Percentiles rank a stretch among this genome's conserved stretches.
Evolutionary conservation across 23 tunicate genomes (phyloP).

Genomic region (Ciona savignyi): DNA sequence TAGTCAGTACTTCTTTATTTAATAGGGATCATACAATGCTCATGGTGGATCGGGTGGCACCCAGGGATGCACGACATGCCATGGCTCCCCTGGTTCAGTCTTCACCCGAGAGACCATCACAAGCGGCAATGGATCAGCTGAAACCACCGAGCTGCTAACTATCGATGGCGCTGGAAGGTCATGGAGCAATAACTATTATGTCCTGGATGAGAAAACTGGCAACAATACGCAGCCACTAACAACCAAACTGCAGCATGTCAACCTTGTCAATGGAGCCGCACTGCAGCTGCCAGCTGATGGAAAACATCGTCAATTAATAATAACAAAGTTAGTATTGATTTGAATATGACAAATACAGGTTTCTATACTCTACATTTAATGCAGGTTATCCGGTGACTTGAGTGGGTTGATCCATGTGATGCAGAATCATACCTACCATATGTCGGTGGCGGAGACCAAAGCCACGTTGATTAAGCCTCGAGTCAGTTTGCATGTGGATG

Average conservation of each 20-base stretch:
- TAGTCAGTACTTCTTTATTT: too few species aligned
- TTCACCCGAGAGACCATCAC: conserved; percentile 2
- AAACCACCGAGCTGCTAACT: conserved; percentile 2
- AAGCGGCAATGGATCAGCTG: not conserved
- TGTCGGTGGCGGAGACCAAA: conserved; percentile 10
- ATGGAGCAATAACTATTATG: conserved; percentile 12
- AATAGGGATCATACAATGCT: conserved; percentile 18
- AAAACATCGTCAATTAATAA: too few species aligned
- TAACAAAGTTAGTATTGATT: too few species aligned
- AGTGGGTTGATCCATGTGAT: conserved; percentile 10
- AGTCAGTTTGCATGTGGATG: conserved; percentile 16
- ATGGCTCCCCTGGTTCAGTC: conserved; percentile 25
- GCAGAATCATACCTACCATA: not conserved
- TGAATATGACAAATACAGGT: too few species aligned
- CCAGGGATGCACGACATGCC: conserved; percentile 1
- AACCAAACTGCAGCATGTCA: conserved; percentile 10
- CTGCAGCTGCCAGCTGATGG: conserved; percentile 16
- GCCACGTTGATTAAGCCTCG: conserved; percentile 11
- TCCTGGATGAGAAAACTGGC: conserved; percentile 9
- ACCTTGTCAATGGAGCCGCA: conserved; percentile 16
- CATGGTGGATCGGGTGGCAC: conserved; percentile 10
- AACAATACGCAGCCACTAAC: conserved; percentile 1
- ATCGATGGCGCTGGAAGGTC: conserved; percentile 19
- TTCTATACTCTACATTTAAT: too few species aligned
- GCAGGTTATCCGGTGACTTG: conserved; percentile 17